Percentiles rank a stretch among this genome's conserved stretches.
Conservation (phyloP, 1,140 invertebrate genomes). For the Gonatopus flavifemur region DNA sequence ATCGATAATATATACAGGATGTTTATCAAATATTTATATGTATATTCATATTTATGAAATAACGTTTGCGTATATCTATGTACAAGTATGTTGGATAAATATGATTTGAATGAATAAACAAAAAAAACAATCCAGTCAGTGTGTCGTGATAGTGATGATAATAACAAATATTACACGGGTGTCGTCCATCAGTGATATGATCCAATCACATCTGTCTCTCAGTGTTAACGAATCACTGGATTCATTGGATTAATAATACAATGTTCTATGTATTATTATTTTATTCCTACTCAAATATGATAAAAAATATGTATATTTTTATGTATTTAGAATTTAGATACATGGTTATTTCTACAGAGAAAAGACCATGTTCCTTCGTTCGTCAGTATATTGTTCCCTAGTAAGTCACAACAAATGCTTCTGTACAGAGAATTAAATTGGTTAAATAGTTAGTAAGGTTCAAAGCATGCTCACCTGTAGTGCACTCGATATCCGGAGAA, state of each 20-base stretch:
- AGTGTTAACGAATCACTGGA: conserved; percentile 52
- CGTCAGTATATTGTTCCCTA: conserved; percentile 48
- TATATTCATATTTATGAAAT: conserved; percentile 28
- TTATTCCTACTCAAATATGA: conserved; percentile 44
- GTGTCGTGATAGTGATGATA: conserved; percentile 22
- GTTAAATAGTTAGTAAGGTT: conserved; percentile 41
- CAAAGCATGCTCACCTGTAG: conserved; percentile 75
- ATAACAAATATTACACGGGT: too few relatives aligned
- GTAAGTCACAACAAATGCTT: conserved; percentile 57
- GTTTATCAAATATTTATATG: conserved; percentile 39
- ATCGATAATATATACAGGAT: conserved; percentile 50
- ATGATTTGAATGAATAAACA: conserved; percentile 12
- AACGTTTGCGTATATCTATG: conserved; percentile 23
- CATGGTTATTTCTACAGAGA: conserved; percentile 52
- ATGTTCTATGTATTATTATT: conserved; percentile 40
- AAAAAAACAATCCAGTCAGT: conserved; percentile 18
- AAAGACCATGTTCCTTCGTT: conserved; percentile 36
- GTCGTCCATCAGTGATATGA: too few relatives aligned
- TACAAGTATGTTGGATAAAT: conserved; percentile 19
- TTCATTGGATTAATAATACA: too few relatives aligned
- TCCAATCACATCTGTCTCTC: conserved; percentile 60
- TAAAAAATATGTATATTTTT: too few relatives aligned
- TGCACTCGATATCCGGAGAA: conserved; percentile 73
- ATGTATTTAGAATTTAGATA: too few relatives aligned
- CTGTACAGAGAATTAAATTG: conserved; percentile 52